Evolutionary conservation across 2,797 vertebrate species (phyloP), one percentile per base, ranked within the genome.

Genomic region (Anguilla megastoma): DNA sequence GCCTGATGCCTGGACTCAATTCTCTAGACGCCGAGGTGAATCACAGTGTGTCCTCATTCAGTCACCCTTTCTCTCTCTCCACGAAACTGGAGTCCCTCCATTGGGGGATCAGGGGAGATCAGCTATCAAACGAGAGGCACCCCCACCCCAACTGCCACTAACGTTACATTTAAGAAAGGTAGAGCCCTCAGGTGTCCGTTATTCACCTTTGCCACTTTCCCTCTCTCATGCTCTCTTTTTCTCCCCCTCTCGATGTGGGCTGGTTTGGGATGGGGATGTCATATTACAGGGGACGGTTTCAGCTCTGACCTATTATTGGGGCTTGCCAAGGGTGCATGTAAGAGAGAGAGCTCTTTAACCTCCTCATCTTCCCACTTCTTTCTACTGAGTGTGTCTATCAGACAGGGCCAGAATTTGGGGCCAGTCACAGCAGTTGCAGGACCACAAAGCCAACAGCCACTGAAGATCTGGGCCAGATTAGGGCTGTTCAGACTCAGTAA

Each of bases 401-500:
- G 69, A 74, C n/a, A 74, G 27, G 30, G 66, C 27, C 27, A 30
- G 66, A 69, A 27, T 1, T 69, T 30, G 2, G 66, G n/a, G n/a
- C n/a, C 66, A 27, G 27, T 69, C 21, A 60, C 58, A 21, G 58
- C 18, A 60, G 21, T 14, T 18, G 56, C 56, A 58, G 63, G 27
- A 74, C 30, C 27, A 14, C 30, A 30, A 71, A 74, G 27, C 69
- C 27, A 74, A 12, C 69, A 14, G 69, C 2, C 30, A 30, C n/a
- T 71, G 69, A 74, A 74, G 0, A 74, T 74, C 69, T 74, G 69
- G 30, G 69, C 69, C 69, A 74, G 69, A 74, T 74, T 33, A 74
- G 27, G 8, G 27, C n/a, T 14, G 27, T 36, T 12, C 10, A 74
- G 12, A 71, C 9, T 3, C 30, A 27, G 6, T 69, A 12, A 74